Base-by-base conservation (phyloP, 2,113 vertebrate species). In the Chionis minor region DNA sequence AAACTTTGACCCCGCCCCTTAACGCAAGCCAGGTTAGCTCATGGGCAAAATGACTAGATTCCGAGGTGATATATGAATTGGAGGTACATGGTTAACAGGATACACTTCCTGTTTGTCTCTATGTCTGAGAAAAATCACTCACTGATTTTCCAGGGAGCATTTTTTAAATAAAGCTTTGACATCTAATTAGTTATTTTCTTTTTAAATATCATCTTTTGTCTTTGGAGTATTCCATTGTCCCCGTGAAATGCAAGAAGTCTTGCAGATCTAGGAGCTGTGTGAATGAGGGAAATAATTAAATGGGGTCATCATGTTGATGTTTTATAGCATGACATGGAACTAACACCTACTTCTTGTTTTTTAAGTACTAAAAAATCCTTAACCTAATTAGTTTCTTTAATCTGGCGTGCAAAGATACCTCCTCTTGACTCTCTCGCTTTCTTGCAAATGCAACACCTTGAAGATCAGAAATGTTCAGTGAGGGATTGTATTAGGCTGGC, bases 311-410 rank as follows among this genome's bases (percentile, higher is more conserved):
- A 8, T 84, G 81, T 40, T 90, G 81, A 93, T 62, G 92, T 95
- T 96, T 97, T 95, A 79, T 89, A 92, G 63, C 97, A 94, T 14
- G 92, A 97, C 96, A 97, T 86, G 84, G 80, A 82, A 33, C 91
- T 96, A 97, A 97, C 95, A 96, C 91, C 81, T 91, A 93, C 94
- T 73, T 90, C 94, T 98, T 96, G 42, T 63, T 93, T 98, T 96
- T 96, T 93, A 96, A 98, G 96, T 96, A 93, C 85, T 96, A 96
- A 98, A 90, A 96, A 97, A 84, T 86, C 93, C 96, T 93, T 92
- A 95, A 95, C 96, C 97, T 98, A 98, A 98, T 98, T 98, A 98
- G 96, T 95, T 98, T 94, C 97, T 98, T 92, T 97, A 94, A 97
- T 97, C 96, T 96, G 86, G 73, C 81, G 75, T 95, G 88, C 63